These are phyloP conservation scores for Petrolisthes manimaculis DNA, from an alignment of 2,888 invertebrate species.

Conservation along the genomic window DNA sequence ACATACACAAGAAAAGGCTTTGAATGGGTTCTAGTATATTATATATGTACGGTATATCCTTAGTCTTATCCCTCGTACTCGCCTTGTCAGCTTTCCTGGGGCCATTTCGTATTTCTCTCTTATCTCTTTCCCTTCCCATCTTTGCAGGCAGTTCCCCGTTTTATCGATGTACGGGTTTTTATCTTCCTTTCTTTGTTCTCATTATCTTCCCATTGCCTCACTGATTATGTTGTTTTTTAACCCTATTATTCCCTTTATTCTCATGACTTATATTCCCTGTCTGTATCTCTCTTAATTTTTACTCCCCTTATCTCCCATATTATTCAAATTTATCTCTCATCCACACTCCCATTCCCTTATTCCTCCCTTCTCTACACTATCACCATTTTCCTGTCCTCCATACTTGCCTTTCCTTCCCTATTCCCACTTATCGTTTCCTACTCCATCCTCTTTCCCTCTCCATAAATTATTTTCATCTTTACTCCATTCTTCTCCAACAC, in stretches of 20 bases:
- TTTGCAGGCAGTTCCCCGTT: no score
- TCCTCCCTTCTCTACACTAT: background rate
- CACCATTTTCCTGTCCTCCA: background rate
- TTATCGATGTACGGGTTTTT: background rate
- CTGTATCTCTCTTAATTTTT: constrained; percentile 14
- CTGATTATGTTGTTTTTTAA: background rate
- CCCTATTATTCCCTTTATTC: background rate
- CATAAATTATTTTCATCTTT: no score
- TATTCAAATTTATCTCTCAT: background rate
- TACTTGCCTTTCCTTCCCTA: background rate
- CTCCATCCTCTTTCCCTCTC: constrained; percentile 1
- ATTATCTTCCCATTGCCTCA: background rate
- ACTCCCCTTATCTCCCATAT: background rate
- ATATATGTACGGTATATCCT: no score
- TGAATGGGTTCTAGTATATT: no score
- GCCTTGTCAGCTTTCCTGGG: background rate
- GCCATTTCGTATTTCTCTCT: background rate
- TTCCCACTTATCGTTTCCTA: background rate
- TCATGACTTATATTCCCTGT: constrained; percentile 7
- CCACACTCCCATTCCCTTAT: background rate
- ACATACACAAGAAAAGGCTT: no score
- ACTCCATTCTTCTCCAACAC: background rate
- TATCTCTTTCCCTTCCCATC: background rate
- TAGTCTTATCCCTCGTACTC: background rate
- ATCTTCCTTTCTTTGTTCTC: background rate